Conservation (phyloP, 2,113 vertebrate species). For the Macroglossus sobrinus region DNA sequence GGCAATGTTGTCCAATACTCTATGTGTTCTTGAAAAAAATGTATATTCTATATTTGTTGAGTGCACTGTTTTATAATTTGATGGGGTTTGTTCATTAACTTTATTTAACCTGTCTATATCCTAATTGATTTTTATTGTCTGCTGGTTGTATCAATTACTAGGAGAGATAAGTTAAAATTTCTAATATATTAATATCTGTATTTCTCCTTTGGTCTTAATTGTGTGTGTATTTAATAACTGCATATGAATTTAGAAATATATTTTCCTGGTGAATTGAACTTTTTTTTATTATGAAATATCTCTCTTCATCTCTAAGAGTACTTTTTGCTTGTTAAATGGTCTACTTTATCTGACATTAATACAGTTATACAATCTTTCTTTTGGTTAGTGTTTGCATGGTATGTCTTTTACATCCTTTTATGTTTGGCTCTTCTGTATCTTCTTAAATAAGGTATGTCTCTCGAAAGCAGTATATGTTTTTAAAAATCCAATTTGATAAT, state of each 20-base stretch:
- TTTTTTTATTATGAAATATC: not conserved
- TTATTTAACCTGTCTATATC: constrained; percentile 6
- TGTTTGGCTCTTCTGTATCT: not conserved
- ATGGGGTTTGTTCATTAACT: not conserved
- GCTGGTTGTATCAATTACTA: not conserved
- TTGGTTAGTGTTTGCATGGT: not conserved
- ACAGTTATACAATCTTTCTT: not conserved
- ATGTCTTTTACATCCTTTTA: not conserved
- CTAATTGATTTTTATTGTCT: not conserved
- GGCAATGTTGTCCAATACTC: not conserved
- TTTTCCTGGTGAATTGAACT: not conserved
- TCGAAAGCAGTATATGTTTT: not conserved
- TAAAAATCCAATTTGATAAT: not conserved
- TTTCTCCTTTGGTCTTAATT: not conserved
- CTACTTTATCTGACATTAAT: not conserved
- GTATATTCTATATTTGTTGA: not conserved
- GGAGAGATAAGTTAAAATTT: not conserved
- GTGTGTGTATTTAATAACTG: not conserved
- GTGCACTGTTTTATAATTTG: not conserved
- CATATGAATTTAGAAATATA: not conserved
- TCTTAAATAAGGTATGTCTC: not conserved
- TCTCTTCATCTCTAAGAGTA: not conserved
- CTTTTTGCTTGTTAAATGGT: not conserved
- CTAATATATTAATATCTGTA: not conserved
- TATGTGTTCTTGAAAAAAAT: not conserved